phyloP scores from a whole-genome alignment of 2,888 invertebrate genomes.

The Limnephilus lunatus region DNA sequence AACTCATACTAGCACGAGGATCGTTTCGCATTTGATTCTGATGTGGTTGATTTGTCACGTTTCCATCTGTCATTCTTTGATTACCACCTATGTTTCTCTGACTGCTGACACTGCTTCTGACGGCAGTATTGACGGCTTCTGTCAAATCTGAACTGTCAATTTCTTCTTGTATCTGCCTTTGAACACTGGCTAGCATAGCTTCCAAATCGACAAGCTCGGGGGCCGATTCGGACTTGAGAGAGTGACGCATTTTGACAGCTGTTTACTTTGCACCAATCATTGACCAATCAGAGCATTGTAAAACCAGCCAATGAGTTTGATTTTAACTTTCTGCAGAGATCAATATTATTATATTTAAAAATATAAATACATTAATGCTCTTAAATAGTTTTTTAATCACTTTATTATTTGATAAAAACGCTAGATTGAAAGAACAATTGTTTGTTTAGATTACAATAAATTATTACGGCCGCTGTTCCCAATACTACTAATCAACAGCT shows the following conservation, averaged over 20 bases:
- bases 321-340: neutral
- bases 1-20: neutral
- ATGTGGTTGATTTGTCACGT: neutral
- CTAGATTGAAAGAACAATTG: neutral
- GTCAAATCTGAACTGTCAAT: conserved; percentile 69
- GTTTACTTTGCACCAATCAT: neutral
- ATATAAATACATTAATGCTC: neutral
- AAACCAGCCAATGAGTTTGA: neutral
- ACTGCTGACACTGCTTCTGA: neutral
- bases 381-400: neutral
- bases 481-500: too few relatives aligned
- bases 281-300: neutral
- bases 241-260: conserved; percentile 47
- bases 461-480: too few relatives aligned
- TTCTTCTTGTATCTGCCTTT: conserved; percentile 75
- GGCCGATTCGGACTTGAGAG: conserved; percentile 52
- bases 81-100: neutral
- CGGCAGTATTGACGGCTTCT: neutral
- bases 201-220: conserved; percentile 74
- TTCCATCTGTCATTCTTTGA: neutral
- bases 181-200: conserved; percentile 76
- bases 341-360: neutral
- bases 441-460: neutral
- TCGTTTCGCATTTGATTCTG: neutral
- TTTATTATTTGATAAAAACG: neutral